Percentiles rank a stretch among this genome's conserved stretches.
Conservation (phyloP, 2,888 invertebrate species). For the Bhutanitis thaidina region DNA sequence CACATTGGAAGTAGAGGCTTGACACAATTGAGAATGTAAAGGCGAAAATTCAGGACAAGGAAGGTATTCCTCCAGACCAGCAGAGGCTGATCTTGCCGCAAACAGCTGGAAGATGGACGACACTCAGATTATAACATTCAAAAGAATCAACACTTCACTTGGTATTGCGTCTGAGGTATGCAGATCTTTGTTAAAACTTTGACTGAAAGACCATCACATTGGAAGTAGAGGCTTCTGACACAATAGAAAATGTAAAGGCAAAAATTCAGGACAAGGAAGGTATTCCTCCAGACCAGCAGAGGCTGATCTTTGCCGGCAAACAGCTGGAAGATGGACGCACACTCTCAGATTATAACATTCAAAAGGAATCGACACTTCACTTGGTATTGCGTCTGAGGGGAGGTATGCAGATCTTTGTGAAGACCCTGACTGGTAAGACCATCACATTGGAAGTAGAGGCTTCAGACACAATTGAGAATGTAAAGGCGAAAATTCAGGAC, state of each 20-base stretch:
- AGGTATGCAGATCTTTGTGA: constrained; percentile 20
- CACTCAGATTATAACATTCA: constrained; percentile 82
- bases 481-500: constrained; percentile 14
- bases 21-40: constrained; percentile 27
- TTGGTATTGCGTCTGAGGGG: constrained; percentile 25
- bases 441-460: constrained; percentile 13
- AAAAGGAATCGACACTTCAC: constrained; percentile 27
- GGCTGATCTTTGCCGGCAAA: constrained; percentile 25
- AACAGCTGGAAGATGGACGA: constrained; percentile 6
- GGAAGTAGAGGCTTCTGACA: constrained; percentile 24
- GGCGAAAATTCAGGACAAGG: constrained; percentile 22
- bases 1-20: constrained; percentile 24
- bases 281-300: constrained; percentile 25
- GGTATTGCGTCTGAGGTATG: constrained; percentile 64
- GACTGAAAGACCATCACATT: constrained; percentile 22
- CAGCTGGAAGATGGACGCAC: constrained; percentile 27
- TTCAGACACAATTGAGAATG: constrained; percentile 14
- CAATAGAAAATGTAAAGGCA: constrained; percentile 26
- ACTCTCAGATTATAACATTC: constrained; percentile 26
- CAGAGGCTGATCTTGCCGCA: neutral
- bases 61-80: constrained; percentile 1
- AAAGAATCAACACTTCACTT: constrained; percentile 77
- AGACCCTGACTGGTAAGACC: constrained; percentile 13
- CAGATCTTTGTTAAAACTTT: constrained; percentile 26
- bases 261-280: constrained; percentile 27